Percentiles rank a stretch among this genome's conserved stretches.
phyloP scores from a whole-genome alignment of 1,140 invertebrate species.

The Streblospio benedicti region DNA sequence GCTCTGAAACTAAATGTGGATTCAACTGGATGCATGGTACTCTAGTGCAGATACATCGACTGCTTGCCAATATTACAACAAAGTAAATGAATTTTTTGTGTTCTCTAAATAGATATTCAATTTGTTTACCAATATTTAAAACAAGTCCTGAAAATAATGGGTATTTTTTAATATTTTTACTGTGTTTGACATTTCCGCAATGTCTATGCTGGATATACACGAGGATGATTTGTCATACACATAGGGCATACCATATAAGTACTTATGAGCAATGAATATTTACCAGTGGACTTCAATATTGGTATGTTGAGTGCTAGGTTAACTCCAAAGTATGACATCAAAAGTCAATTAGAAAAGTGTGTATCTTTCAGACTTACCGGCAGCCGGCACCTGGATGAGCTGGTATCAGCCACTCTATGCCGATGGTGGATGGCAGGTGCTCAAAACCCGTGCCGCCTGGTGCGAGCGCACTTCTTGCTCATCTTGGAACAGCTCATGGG shows the following conservation, averaged over 20 bases:
- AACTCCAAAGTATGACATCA: background rate
- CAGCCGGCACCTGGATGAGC: background rate
- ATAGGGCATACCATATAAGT: background rate
- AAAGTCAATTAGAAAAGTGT: background rate
- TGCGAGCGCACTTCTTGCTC: background rate
- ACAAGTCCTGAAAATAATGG: no score
- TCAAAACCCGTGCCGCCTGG: slow-evolving; percentile 4
- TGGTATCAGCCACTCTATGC: background rate
- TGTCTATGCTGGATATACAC: background rate
- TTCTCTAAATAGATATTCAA: no score
- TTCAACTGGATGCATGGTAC: no score
- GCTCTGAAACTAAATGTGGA: no score
- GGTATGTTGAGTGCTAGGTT: background rate
- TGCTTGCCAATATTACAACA: no score
- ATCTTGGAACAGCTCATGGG: background rate
- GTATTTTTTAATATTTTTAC: no score
- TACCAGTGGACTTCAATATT: background rate
- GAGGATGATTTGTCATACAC: background rate
- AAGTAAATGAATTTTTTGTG: no score
- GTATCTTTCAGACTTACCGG: background rate
- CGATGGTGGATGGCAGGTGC: background rate
- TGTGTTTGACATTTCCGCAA: no score
- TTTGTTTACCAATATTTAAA: no score
- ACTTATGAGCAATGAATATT: background rate
- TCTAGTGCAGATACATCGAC: no score